These are phyloP conservation scores for Sebastes ruberrimus DNA, from an alignment of 2,797 vertebrate species.

Conservation along the genomic window DNA sequence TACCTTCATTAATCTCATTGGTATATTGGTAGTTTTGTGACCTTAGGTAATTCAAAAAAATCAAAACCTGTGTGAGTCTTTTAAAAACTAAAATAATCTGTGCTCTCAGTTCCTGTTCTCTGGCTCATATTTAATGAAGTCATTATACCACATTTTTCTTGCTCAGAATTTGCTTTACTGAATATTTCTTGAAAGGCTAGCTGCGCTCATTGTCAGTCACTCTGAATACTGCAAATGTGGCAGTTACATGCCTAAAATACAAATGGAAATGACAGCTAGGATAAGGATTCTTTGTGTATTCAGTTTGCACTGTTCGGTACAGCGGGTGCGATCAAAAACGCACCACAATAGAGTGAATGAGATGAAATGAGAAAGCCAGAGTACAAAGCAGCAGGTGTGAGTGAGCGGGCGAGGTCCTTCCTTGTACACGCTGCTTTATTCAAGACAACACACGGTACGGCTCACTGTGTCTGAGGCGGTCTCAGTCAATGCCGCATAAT, in stretches of 20 bases:
- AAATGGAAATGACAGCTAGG: slow-evolving; percentile 9
- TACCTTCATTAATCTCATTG: not conserved
- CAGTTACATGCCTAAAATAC: not conserved
- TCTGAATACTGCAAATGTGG: not conserved
- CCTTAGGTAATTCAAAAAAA: not conserved
- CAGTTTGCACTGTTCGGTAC: not conserved
- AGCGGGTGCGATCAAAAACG: slow-evolving; percentile 13
- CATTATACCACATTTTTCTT: not conserved
- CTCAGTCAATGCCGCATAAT: slow-evolving; percentile 4
- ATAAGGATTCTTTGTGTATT: not conserved
- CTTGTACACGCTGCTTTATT: slow-evolving; percentile 19
- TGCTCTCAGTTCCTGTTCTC: not conserved
- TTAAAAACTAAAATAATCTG: not conserved
- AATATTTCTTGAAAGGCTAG: not conserved
- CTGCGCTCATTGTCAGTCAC: not conserved
- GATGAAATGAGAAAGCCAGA: slow-evolving; percentile 32
- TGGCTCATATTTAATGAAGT: not conserved
- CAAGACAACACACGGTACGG: not conserved
- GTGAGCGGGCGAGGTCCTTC: slow-evolving; percentile 8
- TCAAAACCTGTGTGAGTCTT: not conserved
- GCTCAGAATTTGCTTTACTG: not conserved
- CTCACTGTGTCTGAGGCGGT: slow-evolving; percentile 20
- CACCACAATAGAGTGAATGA: not conserved
- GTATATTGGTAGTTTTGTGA: not conserved
- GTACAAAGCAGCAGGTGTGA: slow-evolving; percentile 56